phyloP scores from a whole-genome alignment of 2,888 invertebrate species.

The Drosophila birchii region DNA sequence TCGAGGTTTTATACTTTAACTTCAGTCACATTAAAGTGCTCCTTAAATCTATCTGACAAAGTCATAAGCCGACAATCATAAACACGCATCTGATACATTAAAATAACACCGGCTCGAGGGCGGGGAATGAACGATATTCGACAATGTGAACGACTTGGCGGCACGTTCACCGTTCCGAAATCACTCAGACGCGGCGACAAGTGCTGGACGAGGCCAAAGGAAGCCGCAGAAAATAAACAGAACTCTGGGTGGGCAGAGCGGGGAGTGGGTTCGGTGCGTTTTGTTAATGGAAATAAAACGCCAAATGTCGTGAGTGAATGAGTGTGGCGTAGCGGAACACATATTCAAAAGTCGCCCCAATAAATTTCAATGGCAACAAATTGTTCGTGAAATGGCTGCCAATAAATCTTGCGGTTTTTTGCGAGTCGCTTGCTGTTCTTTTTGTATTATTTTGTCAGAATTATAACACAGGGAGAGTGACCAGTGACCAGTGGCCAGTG shows the following conservation, averaged over 20 bases:
- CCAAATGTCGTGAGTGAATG: constrained; percentile 27
- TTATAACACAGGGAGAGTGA: constrained; percentile 30
- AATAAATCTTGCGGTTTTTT: constrained; percentile 57
- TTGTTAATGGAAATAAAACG: constrained; percentile 45
- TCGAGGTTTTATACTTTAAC: background rate
- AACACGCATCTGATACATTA: background rate
- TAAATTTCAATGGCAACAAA: constrained; percentile 57
- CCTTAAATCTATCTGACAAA: constrained; percentile 1
- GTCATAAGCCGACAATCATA: background rate
- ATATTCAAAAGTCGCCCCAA: constrained; percentile 34
- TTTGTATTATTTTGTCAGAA: constrained; percentile 17
- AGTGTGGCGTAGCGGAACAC: constrained; percentile 36
- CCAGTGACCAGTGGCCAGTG: constrained; percentile 8
- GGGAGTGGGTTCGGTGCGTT: constrained; percentile 29
- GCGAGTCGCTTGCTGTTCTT: background rate
- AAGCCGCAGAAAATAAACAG: constrained; percentile 31
- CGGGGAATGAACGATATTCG: constrained; percentile 23
- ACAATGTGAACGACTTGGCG: constrained; percentile 62
- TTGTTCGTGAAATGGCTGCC: constrained; percentile 45
- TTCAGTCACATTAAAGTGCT: background rate
- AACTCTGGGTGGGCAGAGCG: background rate
- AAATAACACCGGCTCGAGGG: background rate
- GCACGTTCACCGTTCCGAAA: constrained; percentile 57
- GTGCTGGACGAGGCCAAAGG: constrained; percentile 45
- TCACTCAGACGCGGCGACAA: constrained; percentile 47